phyloP scores from a whole-genome alignment of 2,888 invertebrate species.

The Tryphoninae sp. region DNA sequence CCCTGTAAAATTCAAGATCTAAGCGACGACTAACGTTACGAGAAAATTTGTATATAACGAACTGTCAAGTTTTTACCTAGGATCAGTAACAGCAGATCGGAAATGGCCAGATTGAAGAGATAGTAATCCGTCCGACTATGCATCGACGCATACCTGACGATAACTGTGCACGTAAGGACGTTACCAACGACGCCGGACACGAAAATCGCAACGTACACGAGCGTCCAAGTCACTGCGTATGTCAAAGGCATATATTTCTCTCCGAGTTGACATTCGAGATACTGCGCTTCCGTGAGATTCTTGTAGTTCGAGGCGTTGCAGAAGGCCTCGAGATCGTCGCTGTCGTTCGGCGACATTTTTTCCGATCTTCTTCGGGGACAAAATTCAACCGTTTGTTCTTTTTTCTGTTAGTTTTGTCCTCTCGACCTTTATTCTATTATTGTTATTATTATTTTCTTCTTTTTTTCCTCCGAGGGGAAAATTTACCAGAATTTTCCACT shows the following conservation, averaged over 20 bases:
- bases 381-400: not conserved
- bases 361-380: constrained; percentile 1
- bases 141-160: constrained; percentile 90
- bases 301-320: constrained; percentile 68
- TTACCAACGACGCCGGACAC: constrained; percentile 93
- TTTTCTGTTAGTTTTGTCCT: too few relatives aligned
- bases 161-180: constrained; percentile 92
- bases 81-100: constrained; percentile 90
- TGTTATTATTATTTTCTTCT: too few relatives aligned
- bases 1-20: not conserved
- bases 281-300: constrained; percentile 79
- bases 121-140: constrained; percentile 97
- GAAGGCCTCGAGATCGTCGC: constrained; percentile 67
- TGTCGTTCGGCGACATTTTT: constrained; percentile 59
- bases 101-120: constrained; percentile 93
- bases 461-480: too few relatives aligned
- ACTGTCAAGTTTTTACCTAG: constrained; percentile 86
- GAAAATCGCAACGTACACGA: constrained; percentile 89
- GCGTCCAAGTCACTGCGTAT: constrained; percentile 83
- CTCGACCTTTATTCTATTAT: too few relatives aligned
- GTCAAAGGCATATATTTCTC: constrained; percentile 79
- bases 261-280: constrained; percentile 78
- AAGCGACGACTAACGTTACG: not conserved
- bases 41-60: not conserved
- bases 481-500: too few relatives aligned